Conservation (phyloP, 53 echinoderm and acorn worm genomes). For the Holothuria leucospilota region DNA sequence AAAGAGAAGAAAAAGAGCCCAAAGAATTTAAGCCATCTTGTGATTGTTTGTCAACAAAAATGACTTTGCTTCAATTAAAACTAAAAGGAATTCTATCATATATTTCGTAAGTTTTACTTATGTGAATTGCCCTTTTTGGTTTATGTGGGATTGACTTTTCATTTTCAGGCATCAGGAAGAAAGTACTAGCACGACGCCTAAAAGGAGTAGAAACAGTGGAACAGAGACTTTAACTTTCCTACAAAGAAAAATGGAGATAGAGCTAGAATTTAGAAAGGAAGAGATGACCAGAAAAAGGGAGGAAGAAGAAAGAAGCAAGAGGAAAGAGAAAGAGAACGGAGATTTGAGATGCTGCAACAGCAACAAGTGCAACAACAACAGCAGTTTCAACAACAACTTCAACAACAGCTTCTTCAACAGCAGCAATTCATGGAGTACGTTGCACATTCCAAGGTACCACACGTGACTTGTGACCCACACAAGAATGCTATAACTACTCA, state of each 20-base stretch:
- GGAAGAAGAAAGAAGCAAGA: background rate
- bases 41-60: too few relatives aligned
- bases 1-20: too few relatives aligned
- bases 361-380: background rate
- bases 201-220: background rate
- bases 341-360: background rate
- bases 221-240: background rate
- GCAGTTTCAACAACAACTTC: background rate
- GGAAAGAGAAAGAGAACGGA: background rate
- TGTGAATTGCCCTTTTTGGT: too few relatives aligned
- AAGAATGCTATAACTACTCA: too few relatives aligned
- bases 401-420: background rate
- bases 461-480: too few relatives aligned
- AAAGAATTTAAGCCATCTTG: too few relatives aligned
- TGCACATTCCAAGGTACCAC: too few relatives aligned
- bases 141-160: background rate
- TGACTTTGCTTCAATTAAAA: too few relatives aligned
- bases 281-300: background rate
- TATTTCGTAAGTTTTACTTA: too few relatives aligned
- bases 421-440: background rate
- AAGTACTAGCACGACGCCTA: background rate
- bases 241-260: background rate
- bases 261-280: background rate
- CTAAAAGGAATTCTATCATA: too few relatives aligned
- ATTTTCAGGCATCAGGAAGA: background rate